Conservation (phyloP, 2,888 invertebrate genomes). For the Drosophila imparisetae region DNA sequence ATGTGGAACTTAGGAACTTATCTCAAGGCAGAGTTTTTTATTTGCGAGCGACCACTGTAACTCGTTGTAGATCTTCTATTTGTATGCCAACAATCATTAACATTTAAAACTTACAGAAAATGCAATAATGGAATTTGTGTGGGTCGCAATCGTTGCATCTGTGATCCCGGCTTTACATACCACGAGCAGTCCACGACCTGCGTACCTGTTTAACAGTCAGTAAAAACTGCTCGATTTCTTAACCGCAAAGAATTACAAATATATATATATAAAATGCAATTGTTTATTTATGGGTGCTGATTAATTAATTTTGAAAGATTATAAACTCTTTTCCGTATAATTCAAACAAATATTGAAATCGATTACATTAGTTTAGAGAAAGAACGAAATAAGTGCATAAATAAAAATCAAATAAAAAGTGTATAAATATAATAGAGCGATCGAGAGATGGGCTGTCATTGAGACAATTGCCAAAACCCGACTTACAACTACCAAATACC, state of each 20-base stretch:
- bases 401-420: neutral
- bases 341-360: neutral
- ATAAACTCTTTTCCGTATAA: neutral
- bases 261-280: neutral
- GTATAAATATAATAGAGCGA: neutral
- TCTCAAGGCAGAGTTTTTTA: neutral
- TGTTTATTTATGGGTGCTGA: neutral
- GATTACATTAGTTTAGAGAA: neutral
- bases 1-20: neutral
- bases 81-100: neutral
- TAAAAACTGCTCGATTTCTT: neutral
- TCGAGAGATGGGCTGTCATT: neutral
- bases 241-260: neutral
- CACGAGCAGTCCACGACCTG: constrained; percentile 82
- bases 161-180: constrained; percentile 82
- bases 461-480: neutral
- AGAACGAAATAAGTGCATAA: neutral
- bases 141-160: constrained; percentile 83
- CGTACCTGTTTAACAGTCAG: constrained; percentile 66
- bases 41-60: neutral
- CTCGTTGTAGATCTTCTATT: neutral
- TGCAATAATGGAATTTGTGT: constrained; percentile 83
- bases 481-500: neutral
- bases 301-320: too few relatives aligned
- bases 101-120: constrained; percentile 62